Conservation (phyloP, 2,888 invertebrate species). For the Dynastes grantii region DNA sequence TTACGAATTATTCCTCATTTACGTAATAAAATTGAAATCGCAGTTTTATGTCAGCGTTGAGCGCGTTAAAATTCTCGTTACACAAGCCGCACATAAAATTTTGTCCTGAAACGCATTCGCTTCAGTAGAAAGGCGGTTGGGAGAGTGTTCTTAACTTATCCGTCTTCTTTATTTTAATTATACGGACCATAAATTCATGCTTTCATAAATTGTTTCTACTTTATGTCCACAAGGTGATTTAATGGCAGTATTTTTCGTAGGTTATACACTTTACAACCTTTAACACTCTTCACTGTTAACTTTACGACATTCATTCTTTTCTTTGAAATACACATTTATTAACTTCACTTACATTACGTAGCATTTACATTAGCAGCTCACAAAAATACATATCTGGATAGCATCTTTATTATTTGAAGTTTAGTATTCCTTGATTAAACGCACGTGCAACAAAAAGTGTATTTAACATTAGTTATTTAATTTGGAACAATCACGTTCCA, state of each 20-base stretch:
- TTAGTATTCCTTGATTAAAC: too few species aligned
- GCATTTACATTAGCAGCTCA: too few species aligned
- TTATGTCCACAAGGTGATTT: conserved; percentile 12
- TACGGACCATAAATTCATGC: conserved; percentile 25
- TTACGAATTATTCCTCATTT: background rate
- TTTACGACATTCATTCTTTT: background rate
- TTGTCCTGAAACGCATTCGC: conserved; percentile 14
- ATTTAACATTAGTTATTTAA: too few species aligned
- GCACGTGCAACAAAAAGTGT: too few species aligned
- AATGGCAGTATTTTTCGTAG: background rate
- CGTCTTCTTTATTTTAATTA: conserved; percentile 23
- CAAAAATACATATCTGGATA: background rate
- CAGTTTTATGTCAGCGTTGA: conserved; percentile 13
- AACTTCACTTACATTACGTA: background rate
- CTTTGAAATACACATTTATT: conserved; percentile 7
- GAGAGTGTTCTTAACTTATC: background rate
- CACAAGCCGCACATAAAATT: conserved; percentile 18
- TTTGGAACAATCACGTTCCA: too few species aligned
- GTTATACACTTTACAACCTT: conserved; percentile 4
- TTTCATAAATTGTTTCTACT: conserved; percentile 18
- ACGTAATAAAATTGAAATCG: conserved; percentile 9
- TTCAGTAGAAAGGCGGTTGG: background rate
- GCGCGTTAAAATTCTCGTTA: conserved; percentile 3
- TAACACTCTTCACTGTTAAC: background rate
- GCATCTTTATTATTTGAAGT: too few species aligned